Conservation (phyloP, 2,797 vertebrate genomes). For the Pyrocephalus nanus region DNA sequence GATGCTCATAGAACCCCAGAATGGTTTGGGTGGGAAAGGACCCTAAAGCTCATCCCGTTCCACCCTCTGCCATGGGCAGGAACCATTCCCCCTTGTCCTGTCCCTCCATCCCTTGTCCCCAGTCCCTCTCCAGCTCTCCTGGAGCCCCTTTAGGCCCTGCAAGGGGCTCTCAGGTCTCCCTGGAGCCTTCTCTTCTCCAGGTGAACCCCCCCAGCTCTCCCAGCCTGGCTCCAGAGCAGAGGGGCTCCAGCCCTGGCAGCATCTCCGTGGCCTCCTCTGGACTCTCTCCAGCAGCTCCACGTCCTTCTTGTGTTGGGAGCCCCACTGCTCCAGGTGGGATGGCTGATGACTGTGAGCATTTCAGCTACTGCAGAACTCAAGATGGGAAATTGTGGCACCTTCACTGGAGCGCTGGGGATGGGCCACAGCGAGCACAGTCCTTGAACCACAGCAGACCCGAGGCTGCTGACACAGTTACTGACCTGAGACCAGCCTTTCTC, state of each 20-base stretch:
- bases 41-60: neutral
- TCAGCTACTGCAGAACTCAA: neutral
- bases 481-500: neutral
- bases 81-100: neutral
- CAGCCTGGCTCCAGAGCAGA: neutral
- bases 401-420: neutral
- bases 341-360: neutral
- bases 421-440: neutral
- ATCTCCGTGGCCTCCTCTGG: fast-evolving
- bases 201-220: neutral
- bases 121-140: neutral
- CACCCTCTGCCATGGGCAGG: fast-evolving
- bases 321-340: too few relatives aligned
- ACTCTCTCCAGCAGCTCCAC: neutral
- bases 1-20: neutral
- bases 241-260: fast-evolving
- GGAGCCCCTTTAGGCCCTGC: neutral
- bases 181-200: neutral
- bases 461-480: neutral
- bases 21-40: neutral
- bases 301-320: neutral
- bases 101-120: neutral
- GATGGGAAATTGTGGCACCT: neutral
- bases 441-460: neutral
- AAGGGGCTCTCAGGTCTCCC: neutral